Percentiles rank a stretch among this genome's conserved stretches.
Evolutionary conservation across 92 coral and sea anemone genomes (phyloP).

Genomic region (Diadumene lineata): DNA sequence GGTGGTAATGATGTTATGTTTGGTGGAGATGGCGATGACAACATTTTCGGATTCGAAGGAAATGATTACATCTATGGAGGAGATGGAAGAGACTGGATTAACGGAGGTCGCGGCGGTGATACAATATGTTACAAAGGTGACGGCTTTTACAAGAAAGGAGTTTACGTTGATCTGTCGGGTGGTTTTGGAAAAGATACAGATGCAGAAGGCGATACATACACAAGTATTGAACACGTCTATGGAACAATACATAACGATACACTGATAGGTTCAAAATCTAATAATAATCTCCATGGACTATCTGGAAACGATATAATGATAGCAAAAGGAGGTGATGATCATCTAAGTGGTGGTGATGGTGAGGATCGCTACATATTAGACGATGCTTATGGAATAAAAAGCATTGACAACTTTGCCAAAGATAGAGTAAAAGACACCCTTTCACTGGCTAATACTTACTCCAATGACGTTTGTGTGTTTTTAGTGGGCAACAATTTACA

Average conservation of each 20-base stretch:
- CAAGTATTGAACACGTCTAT: conserved; percentile 48
- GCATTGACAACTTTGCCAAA: conserved; percentile 54
- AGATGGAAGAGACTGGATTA: conserved; percentile 24
- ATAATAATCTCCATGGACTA: conserved; percentile 38
- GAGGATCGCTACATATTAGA: conserved; percentile 40
- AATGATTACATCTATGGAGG: conserved; percentile 58
- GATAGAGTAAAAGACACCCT: conserved; percentile 49
- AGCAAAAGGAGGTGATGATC: conserved; percentile 41
- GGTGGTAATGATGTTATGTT: conserved; percentile 15
- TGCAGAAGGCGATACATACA: conserved; percentile 53
- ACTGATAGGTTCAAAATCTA: conserved; percentile 38
- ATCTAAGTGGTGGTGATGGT: conserved; percentile 55
- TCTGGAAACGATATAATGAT: conserved; percentile 34
- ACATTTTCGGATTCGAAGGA: conserved; percentile 22
- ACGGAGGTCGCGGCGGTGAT: conserved; percentile 52
- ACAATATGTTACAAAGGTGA: conserved; percentile 50
- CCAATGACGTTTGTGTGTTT: conserved; percentile 40
- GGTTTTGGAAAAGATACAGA: conserved; percentile 56
- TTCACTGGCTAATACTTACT: conserved; percentile 37
- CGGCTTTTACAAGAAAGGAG: conserved; percentile 31
- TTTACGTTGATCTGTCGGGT: conserved; percentile 17
- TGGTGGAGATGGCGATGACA: conserved; percentile 46
- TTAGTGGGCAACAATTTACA: conserved; percentile 44
- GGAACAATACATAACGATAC: conserved; percentile 51
- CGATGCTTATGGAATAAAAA: conserved; percentile 40